Percentiles rank a stretch among this genome's conserved stretches.
Conservation (phyloP, 2,113 vertebrate species). For the Climacteris rufus region DNA sequence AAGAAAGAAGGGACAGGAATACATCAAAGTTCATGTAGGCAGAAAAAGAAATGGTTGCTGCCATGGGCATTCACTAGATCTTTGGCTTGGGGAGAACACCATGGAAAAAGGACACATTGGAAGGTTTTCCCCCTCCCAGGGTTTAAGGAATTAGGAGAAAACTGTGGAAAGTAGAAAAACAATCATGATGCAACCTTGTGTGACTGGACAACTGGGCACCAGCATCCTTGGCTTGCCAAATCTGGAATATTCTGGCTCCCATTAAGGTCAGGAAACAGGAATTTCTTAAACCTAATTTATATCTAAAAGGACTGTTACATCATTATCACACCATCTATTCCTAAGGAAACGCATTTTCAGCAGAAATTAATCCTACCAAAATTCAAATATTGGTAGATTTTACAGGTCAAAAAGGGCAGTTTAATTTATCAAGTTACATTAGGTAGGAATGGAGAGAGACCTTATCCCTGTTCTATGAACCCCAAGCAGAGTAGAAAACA, state of each 20-base stretch:
- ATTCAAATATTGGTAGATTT: background rate
- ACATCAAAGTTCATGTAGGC: accelerated
- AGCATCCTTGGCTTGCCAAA: background rate
- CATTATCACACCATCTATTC: background rate
- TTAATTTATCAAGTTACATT: no score
- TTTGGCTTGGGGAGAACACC: accelerated
- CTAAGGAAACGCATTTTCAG: background rate
- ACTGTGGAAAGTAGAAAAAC: background rate
- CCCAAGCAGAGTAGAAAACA: background rate
- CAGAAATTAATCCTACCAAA: background rate
- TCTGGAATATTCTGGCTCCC: background rate
- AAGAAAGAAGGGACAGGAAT: background rate
- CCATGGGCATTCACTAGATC: accelerated
- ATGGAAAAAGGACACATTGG: accelerated
- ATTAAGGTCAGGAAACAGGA: background rate
- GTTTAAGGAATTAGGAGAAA: background rate
- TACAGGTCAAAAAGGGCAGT: background rate
- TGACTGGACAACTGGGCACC: accelerated
- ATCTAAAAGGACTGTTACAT: background rate
- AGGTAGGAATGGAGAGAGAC: background rate
- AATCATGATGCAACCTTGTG: accelerated
- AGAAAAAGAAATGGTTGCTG: background rate
- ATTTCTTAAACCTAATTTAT: background rate
- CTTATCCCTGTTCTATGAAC: background rate
- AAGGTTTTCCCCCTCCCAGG: background rate